These are phyloP conservation scores for Smittia sp. DNA, from an alignment of 2,888 invertebrate genomes.

Conservation along the genomic window DNA sequence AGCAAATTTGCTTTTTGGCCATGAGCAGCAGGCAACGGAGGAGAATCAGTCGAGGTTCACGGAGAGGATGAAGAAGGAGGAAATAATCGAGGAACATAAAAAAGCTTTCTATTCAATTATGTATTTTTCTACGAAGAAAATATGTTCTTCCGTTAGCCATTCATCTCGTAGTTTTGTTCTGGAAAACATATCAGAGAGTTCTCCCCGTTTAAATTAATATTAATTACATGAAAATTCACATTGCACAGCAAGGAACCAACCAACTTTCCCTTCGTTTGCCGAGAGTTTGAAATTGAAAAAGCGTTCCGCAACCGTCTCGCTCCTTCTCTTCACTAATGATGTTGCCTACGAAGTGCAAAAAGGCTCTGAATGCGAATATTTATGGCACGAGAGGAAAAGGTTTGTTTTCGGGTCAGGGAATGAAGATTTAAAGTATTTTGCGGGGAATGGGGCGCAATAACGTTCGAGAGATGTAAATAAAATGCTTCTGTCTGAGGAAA, in stretches of 20 bases:
- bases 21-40: too few species aligned
- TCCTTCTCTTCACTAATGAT: constrained; percentile 17
- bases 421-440: constrained; percentile 17
- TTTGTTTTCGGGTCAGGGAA: constrained; percentile 20
- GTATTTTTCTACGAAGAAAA: constrained; percentile 24
- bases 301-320: background rate
- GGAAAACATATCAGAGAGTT: constrained; percentile 25
- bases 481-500: background rate
- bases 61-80: background rate
- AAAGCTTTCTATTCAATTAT: constrained; percentile 37
- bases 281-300: background rate
- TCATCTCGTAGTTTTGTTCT: background rate
- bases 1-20: background rate
- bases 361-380: constrained; percentile 23
- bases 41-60: too few species aligned
- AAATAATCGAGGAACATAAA: constrained; percentile 30
- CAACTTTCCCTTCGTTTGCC: constrained; percentile 13
- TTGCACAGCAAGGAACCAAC: background rate
- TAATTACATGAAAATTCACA: constrained; percentile 14
- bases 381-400: constrained; percentile 23
- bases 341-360: constrained; percentile 23
- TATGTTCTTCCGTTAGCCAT: background rate
- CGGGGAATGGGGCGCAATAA: background rate
- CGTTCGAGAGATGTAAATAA: constrained; percentile 13
- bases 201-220: constrained; percentile 5